Conservation (phyloP, 2,888 invertebrate genomes). For the Pinctada fucata region DNA sequence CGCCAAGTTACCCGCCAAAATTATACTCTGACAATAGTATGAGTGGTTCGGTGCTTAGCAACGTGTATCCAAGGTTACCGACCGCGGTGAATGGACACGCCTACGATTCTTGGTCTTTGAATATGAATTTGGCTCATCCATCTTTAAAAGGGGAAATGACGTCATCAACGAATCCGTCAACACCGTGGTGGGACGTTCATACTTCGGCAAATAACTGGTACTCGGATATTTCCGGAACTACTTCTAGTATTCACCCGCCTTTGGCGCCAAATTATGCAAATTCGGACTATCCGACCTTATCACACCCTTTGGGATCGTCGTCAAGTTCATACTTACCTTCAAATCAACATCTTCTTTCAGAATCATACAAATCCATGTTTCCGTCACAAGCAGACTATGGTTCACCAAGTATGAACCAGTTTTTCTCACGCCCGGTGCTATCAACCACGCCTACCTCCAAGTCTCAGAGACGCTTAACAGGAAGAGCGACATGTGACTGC, state of each 20-base stretch:
- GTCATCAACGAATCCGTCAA: conserved; percentile 78
- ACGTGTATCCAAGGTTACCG: conserved; percentile 85
- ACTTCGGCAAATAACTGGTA: conserved; percentile 69
- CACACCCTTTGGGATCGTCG: conserved; percentile 71
- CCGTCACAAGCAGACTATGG: conserved; percentile 79
- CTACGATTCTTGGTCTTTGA: conserved; percentile 97
- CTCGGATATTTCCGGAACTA: conserved; percentile 62
- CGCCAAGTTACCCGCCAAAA: conserved; percentile 38
- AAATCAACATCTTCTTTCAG: conserved; percentile 94
- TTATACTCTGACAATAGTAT: conserved; percentile 34
- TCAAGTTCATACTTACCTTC: conserved; percentile 85
- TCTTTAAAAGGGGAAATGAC: conserved; percentile 88
- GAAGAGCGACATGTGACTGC: conserved; percentile 98
- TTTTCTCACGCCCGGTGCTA: conserved; percentile 80
- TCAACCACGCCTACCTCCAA: conserved; percentile 80
- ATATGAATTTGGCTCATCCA: conserved; percentile 80
- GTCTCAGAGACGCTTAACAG: conserved; percentile 86
- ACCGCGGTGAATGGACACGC: conserved; percentile 81
- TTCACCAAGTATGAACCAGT: conserved; percentile 79
- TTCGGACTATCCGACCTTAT: conserved; percentile 68
- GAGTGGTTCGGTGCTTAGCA: conserved; percentile 53
- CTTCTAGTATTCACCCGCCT: conserved; percentile 54
- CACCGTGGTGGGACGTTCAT: conserved; percentile 93
- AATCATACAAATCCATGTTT: conserved; percentile 93
- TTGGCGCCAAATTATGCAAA: conserved; percentile 79